A percentile compares a stretch with the other conserved stretches of the same genome.
phyloP scores from a whole-genome alignment of 2,113 vertebrate genomes.

The Serinus canaria region DNA sequence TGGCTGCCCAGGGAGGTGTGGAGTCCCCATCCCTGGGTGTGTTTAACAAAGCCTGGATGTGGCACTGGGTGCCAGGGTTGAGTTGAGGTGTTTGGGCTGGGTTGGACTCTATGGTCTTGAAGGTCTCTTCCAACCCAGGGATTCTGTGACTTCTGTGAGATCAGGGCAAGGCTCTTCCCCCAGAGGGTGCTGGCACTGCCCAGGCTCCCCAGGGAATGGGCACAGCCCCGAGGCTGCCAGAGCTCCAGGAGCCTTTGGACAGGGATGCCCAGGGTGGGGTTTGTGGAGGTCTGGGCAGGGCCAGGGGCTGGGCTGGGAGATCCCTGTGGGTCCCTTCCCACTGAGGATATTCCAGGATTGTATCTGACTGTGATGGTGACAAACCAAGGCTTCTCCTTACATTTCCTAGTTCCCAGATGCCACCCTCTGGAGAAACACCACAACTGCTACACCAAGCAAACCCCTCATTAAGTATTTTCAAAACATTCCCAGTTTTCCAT shows the following conservation, averaged over 20 bases:
- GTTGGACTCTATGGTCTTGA: too few species aligned
- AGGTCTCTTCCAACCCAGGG: too few species aligned
- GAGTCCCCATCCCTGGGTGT: too few species aligned
- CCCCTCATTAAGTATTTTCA: fast-evolving
- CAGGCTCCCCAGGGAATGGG: background rate
- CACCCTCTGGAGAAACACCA: background rate
- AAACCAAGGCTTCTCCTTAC: fast-evolving
- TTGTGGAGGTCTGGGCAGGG: background rate
- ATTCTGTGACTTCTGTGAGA: too few species aligned
- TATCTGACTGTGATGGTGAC: background rate
- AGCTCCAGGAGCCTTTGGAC: background rate
- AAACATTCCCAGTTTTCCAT: background rate
- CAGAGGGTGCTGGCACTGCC: background rate
- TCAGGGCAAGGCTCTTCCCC: background rate
- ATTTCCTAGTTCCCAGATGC: background rate
- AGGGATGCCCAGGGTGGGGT: background rate
- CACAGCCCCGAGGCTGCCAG: background rate
- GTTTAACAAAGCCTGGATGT: too few species aligned
- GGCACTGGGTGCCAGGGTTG: too few species aligned
- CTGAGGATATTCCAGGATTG: background rate
- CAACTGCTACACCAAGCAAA: background rate
- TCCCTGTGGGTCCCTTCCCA: fast-evolving
- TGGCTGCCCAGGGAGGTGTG: too few species aligned
- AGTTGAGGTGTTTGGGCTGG: too few species aligned
- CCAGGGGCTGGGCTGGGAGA: fast-evolving